Conservation (phyloP, 2,888 invertebrate species). For the Drosophila villosipedis region DNA sequence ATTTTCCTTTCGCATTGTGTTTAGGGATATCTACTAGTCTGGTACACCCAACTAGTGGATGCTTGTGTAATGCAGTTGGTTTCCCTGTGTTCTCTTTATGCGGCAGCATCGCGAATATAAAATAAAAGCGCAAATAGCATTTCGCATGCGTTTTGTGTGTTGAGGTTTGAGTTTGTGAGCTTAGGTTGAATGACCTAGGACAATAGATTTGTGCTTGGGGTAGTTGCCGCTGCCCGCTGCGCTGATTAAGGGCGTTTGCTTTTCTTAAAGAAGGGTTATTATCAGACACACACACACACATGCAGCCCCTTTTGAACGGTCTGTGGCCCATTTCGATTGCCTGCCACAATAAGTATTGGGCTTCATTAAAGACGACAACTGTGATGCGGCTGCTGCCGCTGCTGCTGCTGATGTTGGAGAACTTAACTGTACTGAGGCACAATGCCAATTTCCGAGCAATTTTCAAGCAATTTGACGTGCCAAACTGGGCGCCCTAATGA, state of each 20-base stretch:
- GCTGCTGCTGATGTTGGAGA: conserved; percentile 18
- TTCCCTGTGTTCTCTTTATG: conserved; percentile 63
- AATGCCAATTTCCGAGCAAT: conserved; percentile 69
- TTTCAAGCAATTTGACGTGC: conserved; percentile 69
- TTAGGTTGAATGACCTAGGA: conserved; percentile 79
- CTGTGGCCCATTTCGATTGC: conserved; percentile 64
- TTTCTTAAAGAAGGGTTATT: conserved; percentile 73
- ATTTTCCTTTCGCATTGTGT: neutral
- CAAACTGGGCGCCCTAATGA: conserved; percentile 70
- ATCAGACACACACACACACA: neutral
- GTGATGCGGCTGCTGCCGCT: neutral
- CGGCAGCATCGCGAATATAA: conserved; percentile 62
- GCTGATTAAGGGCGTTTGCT: conserved; percentile 76
- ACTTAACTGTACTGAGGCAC: conserved; percentile 38
- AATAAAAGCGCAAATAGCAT: conserved; percentile 72
- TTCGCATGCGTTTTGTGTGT: conserved; percentile 66
- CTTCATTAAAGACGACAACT: conserved; percentile 51
- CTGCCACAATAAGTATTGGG: conserved; percentile 31
- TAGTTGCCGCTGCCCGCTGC: conserved; percentile 75
- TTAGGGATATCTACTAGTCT: conserved; percentile 11
- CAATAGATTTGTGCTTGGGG: conserved; percentile 76
- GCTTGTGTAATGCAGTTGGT: conserved; percentile 28
- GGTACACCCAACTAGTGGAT: neutral
- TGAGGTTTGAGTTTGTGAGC: conserved; percentile 49
- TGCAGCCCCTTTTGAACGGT: conserved; percentile 28